phyloP scores from a whole-genome alignment of 2,797 vertebrate species.

The Sebastes itinus region DNA sequence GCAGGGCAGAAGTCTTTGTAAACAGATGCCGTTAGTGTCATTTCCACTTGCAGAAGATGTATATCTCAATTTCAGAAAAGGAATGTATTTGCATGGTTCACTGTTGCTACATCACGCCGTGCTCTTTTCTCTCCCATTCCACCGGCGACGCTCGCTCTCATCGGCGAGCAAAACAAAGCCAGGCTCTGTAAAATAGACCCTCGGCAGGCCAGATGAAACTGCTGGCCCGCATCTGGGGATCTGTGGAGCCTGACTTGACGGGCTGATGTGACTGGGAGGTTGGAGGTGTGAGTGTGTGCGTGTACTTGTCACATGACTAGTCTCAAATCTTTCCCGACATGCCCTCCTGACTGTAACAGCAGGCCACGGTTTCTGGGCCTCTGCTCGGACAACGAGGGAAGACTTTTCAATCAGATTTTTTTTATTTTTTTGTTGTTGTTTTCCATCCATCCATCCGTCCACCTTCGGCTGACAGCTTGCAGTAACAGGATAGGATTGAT shows the following conservation, averaged over 20 bases:
- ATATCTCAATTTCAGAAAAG: constrained; percentile 64
- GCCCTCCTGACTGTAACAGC: constrained; percentile 53
- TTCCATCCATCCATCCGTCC: constrained; percentile 33
- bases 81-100: constrained; percentile 62
- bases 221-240: constrained; percentile 58
- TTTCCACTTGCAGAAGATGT: constrained; percentile 43
- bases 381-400: constrained; percentile 28
- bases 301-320: constrained; percentile 59
- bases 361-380: constrained; percentile 19
- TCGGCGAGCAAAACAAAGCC: constrained; percentile 58
- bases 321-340: constrained; percentile 63
- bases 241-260: constrained; percentile 68
- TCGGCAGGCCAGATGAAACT: constrained; percentile 58
- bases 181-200: constrained; percentile 62
- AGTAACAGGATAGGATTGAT: constrained; percentile 68
- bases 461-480: constrained; percentile 51
- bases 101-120: constrained; percentile 55
- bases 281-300: constrained; percentile 43
- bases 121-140: constrained; percentile 41
- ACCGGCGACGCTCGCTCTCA: constrained; percentile 26
- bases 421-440: constrained; percentile 26
- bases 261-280: constrained; percentile 50
- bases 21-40: constrained; percentile 42
- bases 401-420: constrained; percentile 62
- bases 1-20: constrained; percentile 18